phyloP scores from a whole-genome alignment of 2,113 vertebrate genomes.

The Sinocyclocheilus anophthalmus region DNA sequence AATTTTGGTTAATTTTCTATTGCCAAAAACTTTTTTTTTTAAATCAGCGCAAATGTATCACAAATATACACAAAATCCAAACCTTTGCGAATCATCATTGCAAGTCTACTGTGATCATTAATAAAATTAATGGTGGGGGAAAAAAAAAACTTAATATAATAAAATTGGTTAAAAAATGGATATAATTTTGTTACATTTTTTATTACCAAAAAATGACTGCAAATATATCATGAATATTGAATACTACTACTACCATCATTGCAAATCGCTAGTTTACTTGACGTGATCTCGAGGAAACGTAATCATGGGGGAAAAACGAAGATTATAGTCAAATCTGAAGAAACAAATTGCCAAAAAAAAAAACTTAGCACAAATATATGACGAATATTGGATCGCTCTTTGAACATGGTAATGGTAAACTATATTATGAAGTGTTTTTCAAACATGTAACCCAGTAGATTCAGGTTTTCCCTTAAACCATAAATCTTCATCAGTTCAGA shows the following conservation, averaged over 20 bases:
- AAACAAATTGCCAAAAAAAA: no score
- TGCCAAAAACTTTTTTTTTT: no score
- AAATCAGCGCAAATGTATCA: no score
- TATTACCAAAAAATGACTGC: background rate
- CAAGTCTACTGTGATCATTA: no score
- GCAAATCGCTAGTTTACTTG: background rate
- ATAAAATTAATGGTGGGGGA: no score
- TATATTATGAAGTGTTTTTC: background rate
- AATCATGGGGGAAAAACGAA: background rate
- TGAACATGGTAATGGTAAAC: background rate
- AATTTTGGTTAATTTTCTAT: no score
- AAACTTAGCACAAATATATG: no score
- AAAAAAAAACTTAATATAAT: no score
- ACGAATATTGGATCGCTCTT: background rate
- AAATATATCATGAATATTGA: background rate
- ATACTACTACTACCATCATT: no score
- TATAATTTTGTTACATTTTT: background rate
- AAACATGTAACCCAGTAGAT: background rate
- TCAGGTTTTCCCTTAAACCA: background rate
- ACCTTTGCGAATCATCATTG: no score
- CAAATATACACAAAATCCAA: no score
- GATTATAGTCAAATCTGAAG: background rate
- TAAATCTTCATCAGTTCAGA: background rate
- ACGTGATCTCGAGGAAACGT: background rate
- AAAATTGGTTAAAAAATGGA: no score